Conservation (phyloP, 1,140 invertebrate genomes). For the Zaprionus africanus region DNA sequence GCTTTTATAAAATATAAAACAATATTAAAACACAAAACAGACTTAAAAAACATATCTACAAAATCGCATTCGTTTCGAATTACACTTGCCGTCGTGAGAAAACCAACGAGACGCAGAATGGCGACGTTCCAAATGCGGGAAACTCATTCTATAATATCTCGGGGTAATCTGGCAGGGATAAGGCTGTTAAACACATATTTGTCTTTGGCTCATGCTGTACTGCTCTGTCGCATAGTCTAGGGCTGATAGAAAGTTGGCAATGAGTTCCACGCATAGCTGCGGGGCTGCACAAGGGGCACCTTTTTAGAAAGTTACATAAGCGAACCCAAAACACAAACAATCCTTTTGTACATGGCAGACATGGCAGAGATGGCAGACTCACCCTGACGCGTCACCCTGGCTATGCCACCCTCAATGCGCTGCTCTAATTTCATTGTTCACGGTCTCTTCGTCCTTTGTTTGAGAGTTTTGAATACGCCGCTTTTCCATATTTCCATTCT, state of each 20-base stretch:
- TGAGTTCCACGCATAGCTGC: not conserved
- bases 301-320: slow-evolving; percentile 73
- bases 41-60: too few relatives aligned
- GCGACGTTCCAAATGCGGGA: not conserved
- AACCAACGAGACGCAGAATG: not conserved
- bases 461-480: slow-evolving; percentile 69
- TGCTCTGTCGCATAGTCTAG: not conserved
- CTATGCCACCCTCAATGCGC: slow-evolving; percentile 64
- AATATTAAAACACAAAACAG: too few relatives aligned
- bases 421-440: slow-evolving; percentile 82
- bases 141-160: not conserved
- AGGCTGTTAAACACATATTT: slow-evolving; percentile 7
- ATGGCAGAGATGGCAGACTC: slow-evolving; percentile 17
- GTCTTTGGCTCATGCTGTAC: not conserved
- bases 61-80: too few relatives aligned
- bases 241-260: slow-evolving; percentile 26
- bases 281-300: slow-evolving; percentile 13
- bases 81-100: not conserved
- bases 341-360: slow-evolving; percentile 58
- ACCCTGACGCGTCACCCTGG: slow-evolving; percentile 16
- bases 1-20: too few relatives aligned
- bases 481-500: slow-evolving; percentile 31
- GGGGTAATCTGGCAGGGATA: not conserved
- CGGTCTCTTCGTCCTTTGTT: slow-evolving; percentile 75
- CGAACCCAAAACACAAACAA: slow-evolving; percentile 56